Evolutionary conservation across 2,888 invertebrate species (phyloP).

Genomic region (Agrotis puta): DNA sequence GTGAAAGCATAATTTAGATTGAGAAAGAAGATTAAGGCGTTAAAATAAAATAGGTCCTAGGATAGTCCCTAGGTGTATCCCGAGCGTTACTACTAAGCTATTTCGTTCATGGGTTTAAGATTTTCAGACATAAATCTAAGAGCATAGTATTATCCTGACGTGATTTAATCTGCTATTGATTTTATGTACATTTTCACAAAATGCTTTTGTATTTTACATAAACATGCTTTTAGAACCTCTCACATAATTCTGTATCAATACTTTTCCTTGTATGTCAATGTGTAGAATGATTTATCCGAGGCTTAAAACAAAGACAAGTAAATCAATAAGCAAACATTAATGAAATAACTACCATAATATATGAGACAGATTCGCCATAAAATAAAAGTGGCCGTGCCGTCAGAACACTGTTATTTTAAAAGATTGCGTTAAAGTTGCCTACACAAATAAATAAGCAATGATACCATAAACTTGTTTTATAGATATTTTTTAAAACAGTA

Average conservation of each 20-base stretch:
- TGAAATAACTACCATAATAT: background rate
- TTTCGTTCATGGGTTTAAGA: background rate
- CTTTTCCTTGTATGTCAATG: background rate
- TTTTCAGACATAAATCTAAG: background rate
- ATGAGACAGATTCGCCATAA: conserved; percentile 13
- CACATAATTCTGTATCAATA: background rate
- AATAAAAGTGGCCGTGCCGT: background rate
- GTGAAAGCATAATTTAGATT: too few relatives aligned
- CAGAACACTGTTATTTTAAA: conserved; percentile 31
- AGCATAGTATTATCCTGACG: background rate
- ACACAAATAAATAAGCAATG: conserved; percentile 16
- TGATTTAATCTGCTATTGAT: background rate
- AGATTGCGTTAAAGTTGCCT: conserved; percentile 21
- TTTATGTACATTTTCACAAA: background rate
- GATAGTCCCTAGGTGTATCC: conserved; percentile 10
- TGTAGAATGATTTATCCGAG: background rate
- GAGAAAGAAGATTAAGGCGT: too few relatives aligned
- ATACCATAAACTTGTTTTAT: conserved; percentile 28
- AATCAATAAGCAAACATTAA: conserved; percentile 4
- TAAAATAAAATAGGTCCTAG: background rate
- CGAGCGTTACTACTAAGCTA: background rate
- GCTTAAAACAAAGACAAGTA: background rate
- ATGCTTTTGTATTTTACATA: background rate
- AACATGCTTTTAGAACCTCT: background rate
- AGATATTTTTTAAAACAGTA: conserved; percentile 8